Evolutionary conservation across 2,797 vertebrate genomes (phyloP).

Genomic region (Dendrocincla tyrannina): DNA sequence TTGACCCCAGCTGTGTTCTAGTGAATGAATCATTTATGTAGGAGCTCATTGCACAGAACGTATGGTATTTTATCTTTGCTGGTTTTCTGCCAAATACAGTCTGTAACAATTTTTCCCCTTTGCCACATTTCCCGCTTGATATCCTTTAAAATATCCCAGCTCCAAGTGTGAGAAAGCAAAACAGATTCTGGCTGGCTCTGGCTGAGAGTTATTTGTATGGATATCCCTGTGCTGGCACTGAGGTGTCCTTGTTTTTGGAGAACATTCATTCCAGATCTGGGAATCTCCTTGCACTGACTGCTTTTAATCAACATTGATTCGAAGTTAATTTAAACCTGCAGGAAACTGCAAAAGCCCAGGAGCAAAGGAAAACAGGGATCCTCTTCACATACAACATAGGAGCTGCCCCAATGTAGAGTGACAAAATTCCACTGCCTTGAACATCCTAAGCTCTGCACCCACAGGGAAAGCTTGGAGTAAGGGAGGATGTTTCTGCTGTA

Average conservation of each 20-base stretch:
- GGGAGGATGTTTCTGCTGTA: not conserved
- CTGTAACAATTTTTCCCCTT: conserved; percentile 63
- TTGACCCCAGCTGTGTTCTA: conserved; percentile 49
- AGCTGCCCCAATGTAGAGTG: not conserved
- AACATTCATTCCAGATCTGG: not conserved
- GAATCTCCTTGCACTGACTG: not conserved
- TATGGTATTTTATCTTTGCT: conserved; percentile 66
- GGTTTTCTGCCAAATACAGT: conserved; percentile 54
- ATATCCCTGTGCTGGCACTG: not conserved
- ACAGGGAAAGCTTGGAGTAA: not conserved
- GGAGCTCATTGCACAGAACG: conserved; percentile 57
- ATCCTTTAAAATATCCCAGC: conserved; percentile 41
- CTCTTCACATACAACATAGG: not conserved
- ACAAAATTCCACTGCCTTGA: not conserved
- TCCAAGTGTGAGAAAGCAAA: conserved; percentile 58
- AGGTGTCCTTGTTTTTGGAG: not conserved
- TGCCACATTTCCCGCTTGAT: conserved; percentile 57
- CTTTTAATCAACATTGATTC: not conserved
- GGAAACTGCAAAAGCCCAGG: not conserved
- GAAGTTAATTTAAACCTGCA: not conserved
- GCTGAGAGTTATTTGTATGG: not conserved
- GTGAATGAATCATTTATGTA: conserved; percentile 56
- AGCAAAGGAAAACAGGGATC: not conserved
- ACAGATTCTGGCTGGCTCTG: not conserved
- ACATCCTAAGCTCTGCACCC: not conserved